Base-by-base conservation (phyloP, 2,797 vertebrate genomes). In the Phoebastria nigripes region DNA sequence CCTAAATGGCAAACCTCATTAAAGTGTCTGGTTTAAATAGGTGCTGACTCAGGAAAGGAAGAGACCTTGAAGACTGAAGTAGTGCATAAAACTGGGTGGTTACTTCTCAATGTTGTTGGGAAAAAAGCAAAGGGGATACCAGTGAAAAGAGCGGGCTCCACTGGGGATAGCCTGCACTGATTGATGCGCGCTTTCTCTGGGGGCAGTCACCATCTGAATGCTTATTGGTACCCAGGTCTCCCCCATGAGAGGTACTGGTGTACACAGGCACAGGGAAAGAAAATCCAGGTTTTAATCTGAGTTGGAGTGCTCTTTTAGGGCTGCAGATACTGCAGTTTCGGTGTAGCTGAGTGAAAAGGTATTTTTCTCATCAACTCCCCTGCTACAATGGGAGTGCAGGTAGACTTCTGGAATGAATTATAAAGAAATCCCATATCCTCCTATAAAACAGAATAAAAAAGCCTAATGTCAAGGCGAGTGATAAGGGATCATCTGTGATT, bases 171-270 rank as follows among this genome's bases (percentile, higher is more conserved):
- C 56, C 51, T 55, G 67, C 54, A 9, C 15, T n/a, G 46, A 39
- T 3, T 0, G 0, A 21, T 21, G 41, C 7, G 5, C 0, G 0
- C 31, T 76, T 47, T 24, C 9, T 15, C 7, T 3, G 5, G 13
- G 13, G 13, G 6, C n/a, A 54, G 15, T 13, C 5, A 0, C 59
- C 83, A 22, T 47, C 72, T 25, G 73, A 77, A 33, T 41, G 59
- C 41, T 73, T 9, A 18, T 37, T 67, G 78, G 58, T 82, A 73
- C 56, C 47, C 26, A 71, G 37, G n/a, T 72, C 70, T 91, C 56
- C n/a, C 59, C 37, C 59, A 7, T 7, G 39, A 86, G 47, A 70
- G 16, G 21, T 71, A 19, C 52, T 91, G 47, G 19, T 47, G 66
- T 35, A 11, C 9, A 8, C 28, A 62, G 42, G 39, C 33, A 52